Evolutionary conservation across 2,888 invertebrate species (phyloP), one percentile per base, ranked within the genome.

Genomic region (Habrosyne pyritoides): DNA sequence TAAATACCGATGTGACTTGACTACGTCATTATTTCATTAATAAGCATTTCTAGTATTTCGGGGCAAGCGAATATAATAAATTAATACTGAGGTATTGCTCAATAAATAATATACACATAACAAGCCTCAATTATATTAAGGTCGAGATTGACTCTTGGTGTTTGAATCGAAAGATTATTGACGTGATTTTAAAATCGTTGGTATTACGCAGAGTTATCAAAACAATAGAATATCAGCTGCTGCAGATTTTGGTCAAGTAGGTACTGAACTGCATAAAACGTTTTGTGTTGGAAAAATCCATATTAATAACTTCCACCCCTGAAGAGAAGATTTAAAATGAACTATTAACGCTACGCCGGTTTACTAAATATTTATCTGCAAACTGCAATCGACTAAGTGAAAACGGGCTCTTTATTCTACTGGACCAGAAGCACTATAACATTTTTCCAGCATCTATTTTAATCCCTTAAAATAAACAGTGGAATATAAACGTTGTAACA

Each of bases 1-100:
- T 69, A 66, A 33, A 83, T 83, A 85, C 83, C 85, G 58, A 59
- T 53, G 70, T 72, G 74, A 81, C 81, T 81, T 18, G 42, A 42
- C 42, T 18, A 42, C 5, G 42, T 42, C 42, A 42, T 42, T 36
- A 36, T 36, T 36, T 36, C 36, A 36, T 36, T 14, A 24, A 36
- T 36, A 21, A 47, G 21, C 47, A n/a, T 47, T 22, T 47, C 21
- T n/a, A 33, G n/a, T 33, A 33, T 33, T n/a, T 33, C n/a, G 33
- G 7, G 47, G 47, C 42, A 42, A 42, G 42, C 42, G 6, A 42
- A 42, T 33, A 66, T 57, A 69, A 69, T 70, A 77, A 69, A 67
- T 66, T 74, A 77, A 77, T 79, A 77, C 74, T 76, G 77, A 75
- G 73, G 66, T 75, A 71, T 64, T 57, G 64, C 58, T 62, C 60